Base-by-base conservation (phyloP, 2,797 vertebrate species). In the Sebastes umbrosus region DNA sequence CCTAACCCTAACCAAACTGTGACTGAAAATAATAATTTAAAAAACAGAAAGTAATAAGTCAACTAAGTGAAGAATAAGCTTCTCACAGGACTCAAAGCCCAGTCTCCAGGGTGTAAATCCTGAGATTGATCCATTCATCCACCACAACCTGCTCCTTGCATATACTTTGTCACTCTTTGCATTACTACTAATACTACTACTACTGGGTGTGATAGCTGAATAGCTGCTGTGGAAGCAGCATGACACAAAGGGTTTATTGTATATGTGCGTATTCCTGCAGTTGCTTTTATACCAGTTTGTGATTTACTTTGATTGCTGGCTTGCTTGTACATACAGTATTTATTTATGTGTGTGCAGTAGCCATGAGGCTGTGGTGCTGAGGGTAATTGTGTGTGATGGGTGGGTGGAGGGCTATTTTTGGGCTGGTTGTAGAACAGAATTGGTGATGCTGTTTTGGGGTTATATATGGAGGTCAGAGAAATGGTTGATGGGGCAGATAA, bases 371-470 rank as follows among this genome's bases (percentile, higher is more conserved):
- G 43, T 29, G 50, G 54, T 69, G 60, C 59, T 86, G 82, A 83
- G 24, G 14, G 54, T 88, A 90, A 94, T 84, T 88, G 84, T 77
- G 75, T 90, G 72, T 88, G 89, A 94, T 88, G 69, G 87, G 73
- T 83, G 64, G 57, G 73, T 83, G 64, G 57, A 72, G 70, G n/a
- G 54, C 66, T 82, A 87, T 88, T 81, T 84, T 39, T 4, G 79
- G 84, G 80, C 63, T 84, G 83, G 89, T 90, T 87, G 79, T 77
- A 82, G 82, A 84, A 46, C 27, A 84, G 58, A 71, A 70, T 55
- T 79, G 52, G 68, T 66, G 36, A 73, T 78, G 71, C 74, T 43
- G 63, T 50, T 22, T 58, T 71, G 59, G 25, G 79, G 67, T 64
- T 73, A 8, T 59, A 32, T 74, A 31, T 77, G 64, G 59, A 80